Conservation (phyloP, 2,797 vertebrate genomes). For the Pachyuromys duprasi region DNA sequence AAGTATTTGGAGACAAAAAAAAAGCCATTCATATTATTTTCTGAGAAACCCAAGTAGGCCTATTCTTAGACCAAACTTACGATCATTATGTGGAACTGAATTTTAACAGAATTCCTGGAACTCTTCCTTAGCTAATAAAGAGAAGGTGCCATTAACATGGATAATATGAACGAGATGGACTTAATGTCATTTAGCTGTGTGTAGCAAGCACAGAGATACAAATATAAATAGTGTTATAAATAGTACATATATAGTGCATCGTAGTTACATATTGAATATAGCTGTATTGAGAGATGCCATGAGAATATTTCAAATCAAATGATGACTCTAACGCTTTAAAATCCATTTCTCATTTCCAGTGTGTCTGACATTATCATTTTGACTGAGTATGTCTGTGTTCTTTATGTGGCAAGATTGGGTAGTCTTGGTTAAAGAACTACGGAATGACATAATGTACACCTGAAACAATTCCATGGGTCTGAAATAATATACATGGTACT, state of each 20-base stretch:
- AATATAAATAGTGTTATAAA: not conserved
- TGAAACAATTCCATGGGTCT: not conserved
- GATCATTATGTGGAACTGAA: constrained; percentile 1
- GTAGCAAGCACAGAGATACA: not conserved
- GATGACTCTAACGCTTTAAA: not conserved
- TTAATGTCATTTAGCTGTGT: not conserved
- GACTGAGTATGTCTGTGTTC: not conserved
- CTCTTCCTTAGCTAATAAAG: not conserved
- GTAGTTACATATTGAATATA: not conserved
- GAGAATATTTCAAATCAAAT: constrained; percentile 29
- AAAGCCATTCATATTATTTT: not conserved
- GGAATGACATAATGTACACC: not conserved
- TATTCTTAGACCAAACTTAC: not conserved
- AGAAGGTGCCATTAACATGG: not conserved
- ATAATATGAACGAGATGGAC: not conserved
- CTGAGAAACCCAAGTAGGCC: not conserved
- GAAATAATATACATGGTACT: not conserved
- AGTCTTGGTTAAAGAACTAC: not conserved
- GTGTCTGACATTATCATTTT: not conserved
- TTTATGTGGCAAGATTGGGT: not conserved
- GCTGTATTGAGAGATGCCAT: not conserved
- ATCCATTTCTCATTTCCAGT: not conserved
- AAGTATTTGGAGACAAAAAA: not conserved
- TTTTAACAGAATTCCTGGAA: not conserved
- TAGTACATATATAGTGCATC: not conserved